Evolutionary conservation across 2,888 invertebrate species (phyloP).

Genomic region (Smittia aterrima): DNA sequence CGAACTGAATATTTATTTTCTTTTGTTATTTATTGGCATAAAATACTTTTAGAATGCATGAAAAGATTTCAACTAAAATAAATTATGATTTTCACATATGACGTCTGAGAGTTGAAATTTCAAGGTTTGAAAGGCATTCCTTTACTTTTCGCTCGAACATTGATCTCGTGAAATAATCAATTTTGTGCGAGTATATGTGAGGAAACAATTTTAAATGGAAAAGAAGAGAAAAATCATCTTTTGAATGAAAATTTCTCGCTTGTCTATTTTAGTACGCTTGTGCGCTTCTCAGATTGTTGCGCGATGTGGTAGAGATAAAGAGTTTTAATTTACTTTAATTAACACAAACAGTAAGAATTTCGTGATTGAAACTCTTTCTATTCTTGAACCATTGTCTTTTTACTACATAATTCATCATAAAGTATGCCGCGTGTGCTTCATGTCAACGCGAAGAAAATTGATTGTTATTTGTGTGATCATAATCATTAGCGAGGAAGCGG

Average conservation of each 20-base stretch:
- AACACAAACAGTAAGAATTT: conserved; percentile 11
- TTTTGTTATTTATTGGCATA: too few species aligned
- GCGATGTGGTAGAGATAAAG: background rate
- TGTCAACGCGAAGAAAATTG: conserved; percentile 2
- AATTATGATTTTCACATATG: too few species aligned
- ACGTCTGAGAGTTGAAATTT: too few species aligned
- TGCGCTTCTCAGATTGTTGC: background rate
- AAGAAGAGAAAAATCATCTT: background rate
- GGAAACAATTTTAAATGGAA: background rate
- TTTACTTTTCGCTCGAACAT: too few species aligned
- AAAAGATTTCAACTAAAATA: too few species aligned
- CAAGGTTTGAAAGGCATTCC: too few species aligned
- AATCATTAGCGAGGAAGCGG: background rate
- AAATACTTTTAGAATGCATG: too few species aligned
- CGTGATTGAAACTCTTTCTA: background rate
- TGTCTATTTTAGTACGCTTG: background rate
- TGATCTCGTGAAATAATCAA: too few species aligned
- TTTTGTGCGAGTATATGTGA: background rate
- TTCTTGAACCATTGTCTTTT: background rate
- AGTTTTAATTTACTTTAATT: background rate
- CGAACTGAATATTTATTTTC: too few species aligned
- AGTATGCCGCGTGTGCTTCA: background rate
- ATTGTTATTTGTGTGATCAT: conserved; percentile 26
- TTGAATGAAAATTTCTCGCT: background rate
- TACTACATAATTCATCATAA: background rate